Conservation (phyloP, 2,113 vertebrate species). For the Chloroceryle aenea region DNA sequence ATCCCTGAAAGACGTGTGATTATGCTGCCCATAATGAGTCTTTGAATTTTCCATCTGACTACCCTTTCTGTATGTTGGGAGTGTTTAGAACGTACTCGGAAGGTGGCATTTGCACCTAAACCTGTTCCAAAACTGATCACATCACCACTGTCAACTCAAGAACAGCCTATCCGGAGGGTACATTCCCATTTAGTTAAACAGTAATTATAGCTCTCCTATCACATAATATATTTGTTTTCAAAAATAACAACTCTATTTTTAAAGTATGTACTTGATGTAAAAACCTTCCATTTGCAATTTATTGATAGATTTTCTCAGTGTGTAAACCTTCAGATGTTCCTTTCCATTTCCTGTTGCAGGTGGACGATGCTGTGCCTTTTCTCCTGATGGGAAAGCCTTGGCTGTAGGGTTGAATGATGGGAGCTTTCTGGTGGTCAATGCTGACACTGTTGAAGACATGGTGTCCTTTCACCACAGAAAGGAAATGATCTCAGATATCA, state of each 20-base stretch:
- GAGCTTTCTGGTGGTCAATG: constrained; percentile 96
- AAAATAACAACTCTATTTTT: neutral
- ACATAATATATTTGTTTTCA: neutral
- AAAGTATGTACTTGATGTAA: neutral
- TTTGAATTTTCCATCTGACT: neutral
- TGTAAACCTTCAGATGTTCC: neutral
- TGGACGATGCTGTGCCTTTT: constrained; percentile 95
- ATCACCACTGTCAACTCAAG: neutral
- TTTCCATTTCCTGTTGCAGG: constrained; percentile 70
- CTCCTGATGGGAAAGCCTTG: constrained; percentile 95
- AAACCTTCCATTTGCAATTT: neutral
- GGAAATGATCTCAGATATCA: constrained; percentile 96
- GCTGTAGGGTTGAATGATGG: constrained; percentile 95
- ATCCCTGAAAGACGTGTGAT: neutral
- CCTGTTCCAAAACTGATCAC: neutral
- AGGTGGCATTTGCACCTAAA: neutral
- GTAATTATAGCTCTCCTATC: neutral
- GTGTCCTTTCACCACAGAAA: constrained; percentile 96
- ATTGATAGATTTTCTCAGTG: neutral
- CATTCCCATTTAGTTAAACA: neutral
- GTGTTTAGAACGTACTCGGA: neutral
- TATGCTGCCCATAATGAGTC: neutral
- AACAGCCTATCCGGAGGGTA: neutral
- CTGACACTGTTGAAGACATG: constrained; percentile 97
- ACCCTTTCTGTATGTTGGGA: neutral